Evolutionary conservation across 1,140 invertebrate genomes (phyloP), one percentile per base, ranked within the genome.

Genomic region (Hypothenemus hampei): DNA sequence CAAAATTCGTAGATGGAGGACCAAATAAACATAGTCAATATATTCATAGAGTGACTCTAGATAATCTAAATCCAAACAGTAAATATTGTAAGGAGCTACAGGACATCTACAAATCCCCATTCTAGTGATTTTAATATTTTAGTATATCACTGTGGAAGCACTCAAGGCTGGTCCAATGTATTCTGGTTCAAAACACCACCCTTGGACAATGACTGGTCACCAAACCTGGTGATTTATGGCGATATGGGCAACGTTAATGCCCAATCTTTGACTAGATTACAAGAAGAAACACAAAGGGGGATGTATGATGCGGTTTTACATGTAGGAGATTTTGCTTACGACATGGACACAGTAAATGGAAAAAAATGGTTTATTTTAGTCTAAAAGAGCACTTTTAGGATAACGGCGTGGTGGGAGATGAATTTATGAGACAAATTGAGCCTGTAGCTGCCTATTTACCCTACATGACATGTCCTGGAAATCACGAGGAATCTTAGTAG

Each of bases 281-380:
- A 93, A 70, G 74, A 86, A 59, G 93, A 97, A 64, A 81, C 85
- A 0, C 81, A 91, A 65, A 73, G 76, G 22, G 86, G 81, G n/a
- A 72, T 82, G 60, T 94, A 91, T 71, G 91, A 98, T 75, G 80
- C 87, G 56, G 84, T 93, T 48, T 77, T 97, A 39, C 94, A 98
- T 76, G 89, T 95, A 54, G 94, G 93, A 1, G 93, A 96, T 78
- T 91, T 98, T 77, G 94, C 93, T 0, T 98, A 98, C 75, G 89
- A 98, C 71, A 90, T 98, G 87, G 75, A 93, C 73, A 76, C 81
- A 1, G 82, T 83, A 75, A 37, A 16, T 37, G 18, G 6, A 29
- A 36, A 48, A 8, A 35, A 21, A 13, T 24, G 15, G 35, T 45
- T 64, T 11, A 40, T 11, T 47, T 49, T 55, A 60, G 64, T n/a